Conservation (phyloP, 2,113 vertebrate species). For the Xiphophorus maculatus region DNA sequence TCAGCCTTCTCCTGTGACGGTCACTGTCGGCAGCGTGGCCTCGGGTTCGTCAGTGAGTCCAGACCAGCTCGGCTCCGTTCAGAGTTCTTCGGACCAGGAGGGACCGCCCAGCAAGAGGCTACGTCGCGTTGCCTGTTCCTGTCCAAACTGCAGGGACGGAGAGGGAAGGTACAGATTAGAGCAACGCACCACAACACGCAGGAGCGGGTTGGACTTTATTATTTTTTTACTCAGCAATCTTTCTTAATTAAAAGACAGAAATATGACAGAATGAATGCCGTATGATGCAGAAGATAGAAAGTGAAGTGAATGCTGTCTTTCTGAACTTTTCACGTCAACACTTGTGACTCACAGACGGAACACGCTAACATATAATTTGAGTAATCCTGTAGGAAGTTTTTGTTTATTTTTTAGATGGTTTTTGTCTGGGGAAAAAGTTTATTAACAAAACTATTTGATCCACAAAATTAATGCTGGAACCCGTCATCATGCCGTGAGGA, state of each 20-base stretch:
- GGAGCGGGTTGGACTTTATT: neutral
- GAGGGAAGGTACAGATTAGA: slow-evolving; percentile 88
- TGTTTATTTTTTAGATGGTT: too few relatives aligned
- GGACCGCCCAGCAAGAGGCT: slow-evolving; percentile 93
- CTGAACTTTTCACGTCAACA: neutral
- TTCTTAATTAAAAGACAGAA: neutral
- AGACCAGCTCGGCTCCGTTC: slow-evolving; percentile 93
- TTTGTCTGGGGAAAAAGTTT: too few relatives aligned
- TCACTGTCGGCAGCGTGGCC: slow-evolving; percentile 91
- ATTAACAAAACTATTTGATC: too few relatives aligned
- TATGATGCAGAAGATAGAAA: neutral
- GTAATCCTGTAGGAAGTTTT: too few relatives aligned
- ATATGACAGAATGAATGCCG: neutral
- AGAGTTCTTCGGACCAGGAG: slow-evolving; percentile 95
- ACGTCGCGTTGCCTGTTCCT: slow-evolving; percentile 95
- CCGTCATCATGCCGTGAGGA: too few relatives aligned
- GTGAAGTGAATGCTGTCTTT: neutral
- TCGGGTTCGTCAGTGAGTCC: slow-evolving; percentile 90
- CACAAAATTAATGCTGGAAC: too few relatives aligned
- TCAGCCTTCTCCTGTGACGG: slow-evolving; percentile 91
- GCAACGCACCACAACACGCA: neutral
- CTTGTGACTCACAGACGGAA: neutral
- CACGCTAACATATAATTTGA: too few relatives aligned
- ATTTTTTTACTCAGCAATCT: neutral
- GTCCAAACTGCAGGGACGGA: slow-evolving; percentile 98